Percentiles rank a stretch among this genome's conserved stretches.
These are phyloP conservation scores for Solea senegalensis DNA, from an alignment of 2,113 vertebrate species.

Conservation along the genomic window DNA sequence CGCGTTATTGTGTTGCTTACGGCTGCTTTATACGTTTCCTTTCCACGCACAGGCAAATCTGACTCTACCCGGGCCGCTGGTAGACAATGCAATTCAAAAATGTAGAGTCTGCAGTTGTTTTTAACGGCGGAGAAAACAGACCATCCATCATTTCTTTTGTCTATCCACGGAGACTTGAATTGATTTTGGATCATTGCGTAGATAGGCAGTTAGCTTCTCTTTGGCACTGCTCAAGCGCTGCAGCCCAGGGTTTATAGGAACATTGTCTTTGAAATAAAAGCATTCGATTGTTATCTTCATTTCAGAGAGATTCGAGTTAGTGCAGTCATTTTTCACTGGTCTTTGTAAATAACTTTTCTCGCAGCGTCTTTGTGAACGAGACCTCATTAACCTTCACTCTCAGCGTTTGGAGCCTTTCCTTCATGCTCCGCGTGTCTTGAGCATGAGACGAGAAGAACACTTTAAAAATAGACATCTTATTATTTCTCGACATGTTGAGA, in stretches of 20 bases:
- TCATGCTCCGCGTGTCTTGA: conserved; percentile 3
- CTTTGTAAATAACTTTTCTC: conserved; percentile 58
- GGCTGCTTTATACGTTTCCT: conserved; percentile 52
- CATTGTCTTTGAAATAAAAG: conserved; percentile 71
- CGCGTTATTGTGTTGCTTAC: conserved; percentile 39
- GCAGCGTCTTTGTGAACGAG: conserved; percentile 45
- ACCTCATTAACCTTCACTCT: conserved; percentile 58
- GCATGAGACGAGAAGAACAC: conserved; percentile 35
- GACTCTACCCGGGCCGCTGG: conserved; percentile 21
- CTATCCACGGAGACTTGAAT: conserved; percentile 60
- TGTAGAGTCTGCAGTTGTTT: conserved; percentile 60
- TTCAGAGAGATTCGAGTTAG: conserved; percentile 45
- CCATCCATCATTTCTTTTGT: conserved; percentile 74
- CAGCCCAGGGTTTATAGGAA: conserved; percentile 36
- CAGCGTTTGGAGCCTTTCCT: conserved; percentile 22
- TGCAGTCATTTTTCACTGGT: conserved; percentile 51
- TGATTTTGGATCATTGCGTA: conserved; percentile 72
- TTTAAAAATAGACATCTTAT: conserved; percentile 41
- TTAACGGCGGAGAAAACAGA: conserved; percentile 52
- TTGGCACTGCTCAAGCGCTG: conserved; percentile 38
- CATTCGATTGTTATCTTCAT: conserved; percentile 59
- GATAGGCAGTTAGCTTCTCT: conserved; percentile 61
- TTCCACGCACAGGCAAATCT: conserved; percentile 42
- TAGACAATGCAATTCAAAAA: conserved; percentile 66
- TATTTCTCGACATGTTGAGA: conserved; percentile 9